Percentiles rank a stretch among this genome's conserved stretches.
Evolutionary conservation across 2,888 invertebrate species (phyloP).

Genomic region (Thymelicus sylvestris): DNA sequence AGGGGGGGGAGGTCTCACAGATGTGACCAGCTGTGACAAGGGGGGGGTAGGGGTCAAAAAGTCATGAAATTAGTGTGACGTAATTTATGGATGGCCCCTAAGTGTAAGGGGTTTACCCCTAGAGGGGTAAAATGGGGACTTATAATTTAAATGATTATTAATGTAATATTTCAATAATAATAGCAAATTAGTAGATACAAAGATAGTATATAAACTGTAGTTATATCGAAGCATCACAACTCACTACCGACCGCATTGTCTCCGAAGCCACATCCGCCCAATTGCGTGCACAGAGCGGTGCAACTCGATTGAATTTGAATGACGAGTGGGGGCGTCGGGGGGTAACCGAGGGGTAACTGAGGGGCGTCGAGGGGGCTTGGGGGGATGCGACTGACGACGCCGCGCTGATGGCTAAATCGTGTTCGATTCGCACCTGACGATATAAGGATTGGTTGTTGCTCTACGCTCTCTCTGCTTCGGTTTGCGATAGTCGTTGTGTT

Average conservation of each 20-base stretch:
- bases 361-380: conserved; percentile 39
- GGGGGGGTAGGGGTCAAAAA: too few species aligned
- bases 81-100: too few species aligned
- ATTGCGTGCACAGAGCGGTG: conserved; percentile 66
- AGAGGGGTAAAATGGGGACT: too few species aligned
- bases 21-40: too few species aligned
- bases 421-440: conserved; percentile 79
- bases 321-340: conserved; percentile 50
- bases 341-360: conserved; percentile 35
- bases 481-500: too few species aligned
- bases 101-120: too few species aligned
- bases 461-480: conserved; percentile 28
- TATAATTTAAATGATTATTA: too few species aligned
- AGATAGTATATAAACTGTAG: too few species aligned
- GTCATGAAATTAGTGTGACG: too few species aligned
- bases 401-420: conserved; percentile 80
- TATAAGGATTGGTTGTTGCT: conserved; percentile 45
- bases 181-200: too few species aligned
- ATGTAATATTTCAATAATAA: too few species aligned
- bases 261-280: conserved; percentile 63
- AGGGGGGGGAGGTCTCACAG: too few species aligned
- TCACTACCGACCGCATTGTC: conserved; percentile 35
- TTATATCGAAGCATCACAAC: conserved; percentile 17
- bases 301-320: conserved; percentile 77
- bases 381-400: conserved; percentile 65